phyloP scores from a whole-genome alignment of 2,888 invertebrate genomes.

The Diarsia brunnea region DNA sequence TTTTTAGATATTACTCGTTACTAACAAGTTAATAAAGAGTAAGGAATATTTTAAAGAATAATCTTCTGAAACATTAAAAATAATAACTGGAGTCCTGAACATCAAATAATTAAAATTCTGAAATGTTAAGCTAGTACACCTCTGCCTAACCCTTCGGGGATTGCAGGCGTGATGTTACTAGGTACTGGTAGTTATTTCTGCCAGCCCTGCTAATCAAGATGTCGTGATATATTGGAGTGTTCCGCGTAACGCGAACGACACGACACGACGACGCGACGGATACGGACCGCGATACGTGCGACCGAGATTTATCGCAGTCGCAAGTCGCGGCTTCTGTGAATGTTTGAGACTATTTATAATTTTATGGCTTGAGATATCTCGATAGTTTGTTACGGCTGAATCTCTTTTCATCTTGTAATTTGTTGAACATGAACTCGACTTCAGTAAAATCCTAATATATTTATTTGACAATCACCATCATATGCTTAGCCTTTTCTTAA shows the following conservation, averaged over 20 bases:
- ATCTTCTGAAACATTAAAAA: no score
- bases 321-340: constrained; percentile 45
- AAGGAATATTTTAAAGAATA: no score
- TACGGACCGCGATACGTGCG: constrained; percentile 55
- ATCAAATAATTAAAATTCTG: no score
- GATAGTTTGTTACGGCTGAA: constrained; percentile 6
- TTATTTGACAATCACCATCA: neutral
- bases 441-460: neutral
- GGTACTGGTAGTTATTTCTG: neutral
- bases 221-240: constrained; percentile 60
- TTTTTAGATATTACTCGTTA: no score
- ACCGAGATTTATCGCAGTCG: constrained; percentile 57
- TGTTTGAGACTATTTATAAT: constrained; percentile 50
- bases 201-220: constrained; percentile 57
- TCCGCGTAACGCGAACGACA: constrained; percentile 60
- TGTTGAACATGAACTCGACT: neutral
- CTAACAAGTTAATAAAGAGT: no score
- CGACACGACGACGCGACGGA: constrained; percentile 61
- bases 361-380: constrained; percentile 4
- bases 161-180: neutral
- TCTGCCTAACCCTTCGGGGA: neutral
- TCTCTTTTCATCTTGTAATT: neutral
- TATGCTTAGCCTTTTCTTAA: no score
- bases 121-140: no score
- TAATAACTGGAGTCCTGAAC: no score